Conservation (phyloP, 1,140 invertebrate species). For the Argopecten irradians region DNA sequence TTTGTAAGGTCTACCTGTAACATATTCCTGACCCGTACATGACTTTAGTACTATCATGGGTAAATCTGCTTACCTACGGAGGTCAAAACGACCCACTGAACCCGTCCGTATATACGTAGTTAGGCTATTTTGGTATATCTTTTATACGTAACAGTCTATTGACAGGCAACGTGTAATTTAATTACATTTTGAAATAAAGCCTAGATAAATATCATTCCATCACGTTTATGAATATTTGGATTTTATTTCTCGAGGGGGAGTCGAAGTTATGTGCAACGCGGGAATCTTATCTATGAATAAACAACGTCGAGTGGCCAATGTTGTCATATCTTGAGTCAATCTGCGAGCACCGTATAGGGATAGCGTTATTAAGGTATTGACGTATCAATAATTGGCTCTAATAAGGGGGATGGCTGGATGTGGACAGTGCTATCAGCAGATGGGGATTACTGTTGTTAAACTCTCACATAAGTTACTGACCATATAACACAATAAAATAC, state of each 20-base stretch:
- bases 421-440: neutral
- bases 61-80: too few species aligned
- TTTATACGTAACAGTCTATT: neutral
- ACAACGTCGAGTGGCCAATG: neutral
- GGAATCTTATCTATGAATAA: neutral
- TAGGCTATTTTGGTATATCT: neutral
- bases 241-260: neutral
- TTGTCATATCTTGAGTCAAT: neutral
- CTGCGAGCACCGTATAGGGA: neutral
- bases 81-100: too few species aligned
- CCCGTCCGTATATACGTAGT: too few species aligned
- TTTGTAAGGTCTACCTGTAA: too few species aligned
- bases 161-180: neutral
- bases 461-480: neutral
- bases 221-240: neutral
- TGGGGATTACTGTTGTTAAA: neutral
- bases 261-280: neutral
- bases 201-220: neutral
- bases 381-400: neutral
- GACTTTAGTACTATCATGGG: too few species aligned
- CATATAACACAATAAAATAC: neutral
- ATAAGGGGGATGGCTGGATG: neutral
- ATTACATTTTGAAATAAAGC: constrained; percentile 9
- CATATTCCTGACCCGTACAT: too few species aligned
- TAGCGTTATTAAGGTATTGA: neutral